Evolutionary conservation across 2,113 vertebrate species (phyloP), one percentile per base, ranked within the genome.

Genomic region (Setophaga coronata): DNA sequence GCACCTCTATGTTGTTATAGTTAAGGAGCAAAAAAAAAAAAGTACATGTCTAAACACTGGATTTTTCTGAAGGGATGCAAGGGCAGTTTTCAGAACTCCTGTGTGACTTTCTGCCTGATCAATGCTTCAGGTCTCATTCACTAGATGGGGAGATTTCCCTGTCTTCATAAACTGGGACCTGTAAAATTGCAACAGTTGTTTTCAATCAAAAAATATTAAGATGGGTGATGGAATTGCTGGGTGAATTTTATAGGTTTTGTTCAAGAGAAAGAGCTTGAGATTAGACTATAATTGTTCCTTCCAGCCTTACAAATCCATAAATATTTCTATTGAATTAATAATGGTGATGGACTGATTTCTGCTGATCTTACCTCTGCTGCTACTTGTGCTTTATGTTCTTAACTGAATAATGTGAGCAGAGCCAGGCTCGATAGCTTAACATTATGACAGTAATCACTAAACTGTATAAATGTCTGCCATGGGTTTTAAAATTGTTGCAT

Each of bases 291-390:
- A 85, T 85, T 77, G 84, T 54, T 87, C 61, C 54, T 93, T 96
- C 40, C 45, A 87, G 73, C 19, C 78, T 87, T 85, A 48, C 16
- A 93, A 94, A 50, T 21, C 61, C 23, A 84, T 79, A 94, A 89
- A 96, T 94, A 91, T 85, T 93, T 89, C 87, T 87, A 25, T 65
- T 95, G 87, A 91, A 93, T 95, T 96, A 96, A 91, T 90, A 94
- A 94, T 76, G 57, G 14, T 65, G 65, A 87, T 85, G 40, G 25
- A 16, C 15, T 91, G 91, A 91, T 95, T 94, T 95, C 57, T 93
- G 61, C 61, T 85, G 80, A 79, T 95, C 70, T 89, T 94, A 94
- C n/a, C 18, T 87, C 70, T 89, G 25, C 73, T 85, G 40, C 83
- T 86, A 14, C 45, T 58, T 58, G 62, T 60, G 28, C 81, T 93